These are phyloP conservation scores for Drosophila littoralis DNA, from an alignment of 1,140 invertebrate species.

Conservation along the genomic window DNA sequence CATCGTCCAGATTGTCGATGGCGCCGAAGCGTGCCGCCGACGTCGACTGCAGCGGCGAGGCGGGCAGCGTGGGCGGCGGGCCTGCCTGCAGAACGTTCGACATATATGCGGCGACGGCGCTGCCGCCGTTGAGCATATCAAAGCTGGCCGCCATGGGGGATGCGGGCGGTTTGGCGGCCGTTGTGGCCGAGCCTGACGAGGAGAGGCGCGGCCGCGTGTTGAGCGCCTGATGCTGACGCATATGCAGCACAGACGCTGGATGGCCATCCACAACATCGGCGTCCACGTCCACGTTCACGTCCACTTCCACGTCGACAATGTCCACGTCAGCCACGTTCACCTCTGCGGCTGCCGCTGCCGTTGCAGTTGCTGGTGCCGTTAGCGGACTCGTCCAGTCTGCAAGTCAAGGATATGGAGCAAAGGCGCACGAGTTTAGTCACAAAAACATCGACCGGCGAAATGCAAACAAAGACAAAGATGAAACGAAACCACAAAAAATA, in stretches of 20 bases:
- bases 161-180: conserved; percentile 41
- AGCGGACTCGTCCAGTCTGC: conserved; percentile 76
- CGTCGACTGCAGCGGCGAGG: conserved; percentile 67
- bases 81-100: conserved; percentile 56
- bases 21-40: conserved; percentile 59
- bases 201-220: conserved; percentile 50
- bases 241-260: conserved; percentile 70
- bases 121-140: conserved; percentile 53
- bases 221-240: conserved; percentile 73
- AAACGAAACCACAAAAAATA: conserved; percentile 41
- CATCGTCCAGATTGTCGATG: conserved; percentile 70
- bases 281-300: conserved; percentile 51
- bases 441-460: conserved; percentile 62
- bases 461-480: conserved; percentile 35
- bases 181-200: conserved; percentile 25
- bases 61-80: conserved; percentile 44
- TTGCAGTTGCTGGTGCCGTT: conserved; percentile 44
- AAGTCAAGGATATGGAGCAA: conserved; percentile 29
- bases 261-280: conserved; percentile 78
- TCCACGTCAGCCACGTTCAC: conserved; percentile 46
- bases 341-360: conserved; percentile 42
- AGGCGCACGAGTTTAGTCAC: conserved; percentile 50
- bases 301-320: conserved; percentile 43
- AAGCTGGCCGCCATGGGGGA: conserved; percentile 61
- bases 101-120: conserved; percentile 58